Conservation (phyloP, 1,140 invertebrate species). For the Drosophila suzukii region DNA sequence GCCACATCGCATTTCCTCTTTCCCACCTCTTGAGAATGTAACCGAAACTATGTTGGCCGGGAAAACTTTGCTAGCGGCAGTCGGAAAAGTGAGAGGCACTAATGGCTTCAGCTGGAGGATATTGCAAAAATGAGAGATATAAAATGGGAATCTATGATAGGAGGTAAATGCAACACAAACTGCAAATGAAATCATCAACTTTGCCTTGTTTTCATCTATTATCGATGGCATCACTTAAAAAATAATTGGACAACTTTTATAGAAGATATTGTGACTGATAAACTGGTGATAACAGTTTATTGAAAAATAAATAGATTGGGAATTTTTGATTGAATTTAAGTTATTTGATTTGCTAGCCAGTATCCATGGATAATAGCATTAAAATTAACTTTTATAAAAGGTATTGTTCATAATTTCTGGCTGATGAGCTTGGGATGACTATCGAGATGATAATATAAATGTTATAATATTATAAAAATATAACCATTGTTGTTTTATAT, state of each 20-base stretch:
- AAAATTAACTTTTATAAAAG: no score
- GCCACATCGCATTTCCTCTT: slow-evolving; percentile 7
- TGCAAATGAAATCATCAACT: not conserved
- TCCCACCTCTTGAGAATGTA: slow-evolving; percentile 14
- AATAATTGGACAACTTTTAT: no score
- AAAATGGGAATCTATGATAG: not conserved
- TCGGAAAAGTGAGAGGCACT: slow-evolving; percentile 6
- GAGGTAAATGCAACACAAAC: not conserved
- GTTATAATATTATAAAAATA: no score
- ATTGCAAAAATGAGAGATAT: not conserved
- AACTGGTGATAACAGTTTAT: no score
- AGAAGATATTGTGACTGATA: no score
- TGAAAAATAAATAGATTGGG: not conserved
- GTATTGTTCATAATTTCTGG: no score
- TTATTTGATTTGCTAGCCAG: no score
- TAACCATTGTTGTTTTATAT: no score
- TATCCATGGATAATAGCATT: no score
- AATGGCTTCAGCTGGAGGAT: slow-evolving; percentile 5
- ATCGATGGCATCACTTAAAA: not conserved
- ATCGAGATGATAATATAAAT: no score
- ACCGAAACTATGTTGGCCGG: slow-evolving; percentile 53
- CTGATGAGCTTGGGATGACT: no score
- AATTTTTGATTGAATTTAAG: not conserved
- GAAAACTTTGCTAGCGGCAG: slow-evolving; percentile 44
- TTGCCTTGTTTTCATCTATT: not conserved